Conservation (phyloP, 2,888 invertebrate genomes). For the Alviniconcha strummeri region DNA sequence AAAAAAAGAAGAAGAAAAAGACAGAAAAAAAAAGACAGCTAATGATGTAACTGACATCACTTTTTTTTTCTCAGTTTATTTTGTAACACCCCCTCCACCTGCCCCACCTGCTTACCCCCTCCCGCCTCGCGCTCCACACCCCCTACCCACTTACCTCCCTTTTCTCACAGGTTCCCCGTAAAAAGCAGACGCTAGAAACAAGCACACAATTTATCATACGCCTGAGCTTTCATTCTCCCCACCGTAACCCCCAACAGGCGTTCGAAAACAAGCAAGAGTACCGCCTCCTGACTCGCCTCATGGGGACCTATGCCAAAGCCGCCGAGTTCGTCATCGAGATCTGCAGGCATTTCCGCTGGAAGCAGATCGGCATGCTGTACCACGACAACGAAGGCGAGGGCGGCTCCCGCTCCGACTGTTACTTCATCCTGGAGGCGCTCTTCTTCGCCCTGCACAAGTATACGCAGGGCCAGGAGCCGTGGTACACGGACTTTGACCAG, state of each 20-base stretch:
- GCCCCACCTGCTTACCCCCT: no score
- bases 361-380: constrained; percentile 53
- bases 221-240: no score
- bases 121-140: no score
- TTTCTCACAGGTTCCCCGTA: no score
- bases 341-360: constrained; percentile 52
- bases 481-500: constrained; percentile 43
- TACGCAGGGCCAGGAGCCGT: constrained; percentile 36
- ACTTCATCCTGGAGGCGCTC: constrained; percentile 83
- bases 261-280: constrained; percentile 75
- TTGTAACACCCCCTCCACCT: no score
- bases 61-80: no score
- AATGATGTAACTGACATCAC: no score
- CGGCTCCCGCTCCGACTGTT: constrained; percentile 76
- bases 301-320: constrained; percentile 59
- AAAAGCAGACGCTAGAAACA: no score
- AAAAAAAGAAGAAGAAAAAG: no score
- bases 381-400: constrained; percentile 39
- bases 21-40: no score
- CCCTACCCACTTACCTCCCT: no score
- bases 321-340: constrained; percentile 50
- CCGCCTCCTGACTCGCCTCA: constrained; percentile 81
- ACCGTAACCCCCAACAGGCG: constrained; percentile 35
- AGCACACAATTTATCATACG: no score
- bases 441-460: constrained; percentile 76